Evolutionary conservation across 2,113 vertebrate genomes (phyloP).

Genomic region (human (Homo sapiens)): GRCh38 chr1:37321001-37321500

Average conservation of each 20-base stretch:
- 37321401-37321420: background rate
- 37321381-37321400: fast-evolving
- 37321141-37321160: background rate
- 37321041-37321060: fast-evolving
- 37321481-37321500: background rate
- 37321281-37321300: background rate
- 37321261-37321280: fast-evolving
- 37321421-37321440: background rate
- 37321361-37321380: background rate
- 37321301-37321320: background rate
- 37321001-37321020: too few relatives aligned
- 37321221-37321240: background rate
- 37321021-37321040: too few relatives aligned
- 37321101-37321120: background rate
- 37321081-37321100: background rate
- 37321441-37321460: background rate
- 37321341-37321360: background rate
- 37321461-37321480: background rate
- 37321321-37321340: background rate
- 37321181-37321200: background rate
- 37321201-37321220: background rate
- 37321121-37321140: background rate
- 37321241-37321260: background rate
- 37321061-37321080: background rate
- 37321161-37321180: too few relatives aligned